These are phyloP conservation scores for Drosophila stalkeri DNA, from an alignment of 2,888 invertebrate genomes.

Conservation along the genomic window DNA sequence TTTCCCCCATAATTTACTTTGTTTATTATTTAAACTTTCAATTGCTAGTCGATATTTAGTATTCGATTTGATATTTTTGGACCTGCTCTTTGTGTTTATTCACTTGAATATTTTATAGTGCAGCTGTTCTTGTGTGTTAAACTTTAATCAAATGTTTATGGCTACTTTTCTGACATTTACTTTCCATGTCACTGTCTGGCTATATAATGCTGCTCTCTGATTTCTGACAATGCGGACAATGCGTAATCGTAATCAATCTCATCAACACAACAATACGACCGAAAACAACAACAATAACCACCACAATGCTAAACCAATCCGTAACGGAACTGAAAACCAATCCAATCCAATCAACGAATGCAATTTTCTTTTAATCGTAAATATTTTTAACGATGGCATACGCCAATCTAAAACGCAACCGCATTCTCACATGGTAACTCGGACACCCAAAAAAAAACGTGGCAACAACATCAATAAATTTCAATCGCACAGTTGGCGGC, in stretches of 20 bases:
- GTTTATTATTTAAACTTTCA: no score
- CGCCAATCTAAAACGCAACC: conserved; percentile 73
- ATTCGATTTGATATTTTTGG: not conserved
- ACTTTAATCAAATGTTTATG: conserved; percentile 75
- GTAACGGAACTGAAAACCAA: conserved; percentile 55
- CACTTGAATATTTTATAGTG: conserved; percentile 40
- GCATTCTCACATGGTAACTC: conserved; percentile 49
- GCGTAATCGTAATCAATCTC: conserved; percentile 75
- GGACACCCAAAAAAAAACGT: conserved; percentile 48
- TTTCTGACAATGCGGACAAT: conserved; percentile 17
- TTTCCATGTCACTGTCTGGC: conserved; percentile 60
- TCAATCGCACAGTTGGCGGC: conserved; percentile 80
- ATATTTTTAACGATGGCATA: conserved; percentile 72
- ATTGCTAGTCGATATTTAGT: not conserved
- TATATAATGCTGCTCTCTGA: conserved; percentile 16
- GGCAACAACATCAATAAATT: conserved; percentile 80
- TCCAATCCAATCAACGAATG: conserved; percentile 78
- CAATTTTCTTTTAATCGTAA: conserved; percentile 79
- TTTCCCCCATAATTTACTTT: not conserved
- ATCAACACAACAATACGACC: conserved; percentile 72
- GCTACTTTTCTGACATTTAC: conserved; percentile 61
- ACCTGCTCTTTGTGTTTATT: conserved; percentile 1
- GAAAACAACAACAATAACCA: conserved; percentile 31
- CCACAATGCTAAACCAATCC: conserved; percentile 26
- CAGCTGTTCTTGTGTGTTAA: conserved; percentile 40